phyloP scores from a whole-genome alignment of 2,888 invertebrate species.

The Trileptium ribeirensis region DNA sequence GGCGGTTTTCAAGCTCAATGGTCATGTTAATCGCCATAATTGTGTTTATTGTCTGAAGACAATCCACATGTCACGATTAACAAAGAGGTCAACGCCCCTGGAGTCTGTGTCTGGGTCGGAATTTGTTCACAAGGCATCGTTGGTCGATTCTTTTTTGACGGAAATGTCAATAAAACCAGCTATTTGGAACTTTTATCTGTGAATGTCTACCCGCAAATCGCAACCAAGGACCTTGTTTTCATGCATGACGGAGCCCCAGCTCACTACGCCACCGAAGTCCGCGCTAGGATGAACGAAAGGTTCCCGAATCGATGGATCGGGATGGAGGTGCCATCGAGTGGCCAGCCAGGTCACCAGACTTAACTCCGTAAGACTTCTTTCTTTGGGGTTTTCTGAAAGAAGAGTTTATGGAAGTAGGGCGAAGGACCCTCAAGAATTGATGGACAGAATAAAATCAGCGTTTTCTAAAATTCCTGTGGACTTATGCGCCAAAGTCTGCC shows the following conservation, averaged over 20 bases:
- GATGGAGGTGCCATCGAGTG: neutral
- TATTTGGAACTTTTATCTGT: neutral
- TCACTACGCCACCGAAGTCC: neutral
- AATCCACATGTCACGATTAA: neutral
- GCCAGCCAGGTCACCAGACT: neutral
- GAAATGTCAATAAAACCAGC: neutral
- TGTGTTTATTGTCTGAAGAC: neutral
- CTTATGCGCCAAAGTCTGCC: neutral
- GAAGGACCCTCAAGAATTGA: neutral
- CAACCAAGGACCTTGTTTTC: neutral
- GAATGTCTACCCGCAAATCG: neutral
- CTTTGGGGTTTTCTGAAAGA: neutral
- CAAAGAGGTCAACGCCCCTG: neutral
- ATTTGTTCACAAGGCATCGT: neutral
- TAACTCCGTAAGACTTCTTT: neutral
- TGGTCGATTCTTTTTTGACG: neutral
- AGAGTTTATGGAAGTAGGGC: neutral
- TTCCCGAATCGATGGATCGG: neutral
- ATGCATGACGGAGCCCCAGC: neutral
- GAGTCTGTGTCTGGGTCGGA: neutral
- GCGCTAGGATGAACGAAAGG: neutral
- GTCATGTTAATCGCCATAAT: neutral
- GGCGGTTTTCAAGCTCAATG: neutral
- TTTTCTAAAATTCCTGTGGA: neutral
- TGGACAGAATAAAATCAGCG: neutral